These are phyloP conservation scores for Crossocerus cetratus DNA, from an alignment of 2,888 invertebrate genomes.

Conservation along the genomic window DNA sequence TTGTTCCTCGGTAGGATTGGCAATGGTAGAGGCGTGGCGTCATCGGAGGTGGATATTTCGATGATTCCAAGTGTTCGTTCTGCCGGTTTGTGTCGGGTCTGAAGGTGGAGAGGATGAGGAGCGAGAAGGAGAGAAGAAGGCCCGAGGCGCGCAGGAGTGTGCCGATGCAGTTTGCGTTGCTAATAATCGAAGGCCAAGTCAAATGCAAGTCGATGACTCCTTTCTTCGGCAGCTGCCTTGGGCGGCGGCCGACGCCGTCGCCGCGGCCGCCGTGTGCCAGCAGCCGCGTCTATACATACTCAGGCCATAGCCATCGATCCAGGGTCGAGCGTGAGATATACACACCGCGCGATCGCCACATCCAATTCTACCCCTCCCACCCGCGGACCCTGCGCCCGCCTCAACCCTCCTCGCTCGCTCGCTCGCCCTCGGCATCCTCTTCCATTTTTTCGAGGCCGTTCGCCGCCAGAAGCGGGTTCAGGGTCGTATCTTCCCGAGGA, in stretches of 20 bases:
- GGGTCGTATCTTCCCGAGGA: constrained; percentile 38
- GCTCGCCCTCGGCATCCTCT: constrained; percentile 28
- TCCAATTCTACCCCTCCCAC: no score
- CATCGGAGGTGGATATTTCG: no score
- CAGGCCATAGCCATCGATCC: constrained; percentile 35
- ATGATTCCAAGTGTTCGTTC: no score
- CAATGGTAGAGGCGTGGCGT: no score
- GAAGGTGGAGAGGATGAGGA: no score
- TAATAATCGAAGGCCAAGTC: constrained; percentile 69
- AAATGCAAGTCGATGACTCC: constrained; percentile 67
- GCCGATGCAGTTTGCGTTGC: constrained; percentile 48
- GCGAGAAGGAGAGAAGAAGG: no score
- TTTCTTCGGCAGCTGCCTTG: constrained; percentile 40
- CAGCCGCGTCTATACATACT: not conserved
- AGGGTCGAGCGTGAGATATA: constrained; percentile 50
- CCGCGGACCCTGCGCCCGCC: no score
- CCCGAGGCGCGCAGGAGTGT: constrained; percentile 15
- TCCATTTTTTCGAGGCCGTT: not conserved
- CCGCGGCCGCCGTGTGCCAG: constrained; percentile 20
- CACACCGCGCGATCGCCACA: no score
- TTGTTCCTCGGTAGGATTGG: no score
- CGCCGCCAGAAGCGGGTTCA: constrained; percentile 38
- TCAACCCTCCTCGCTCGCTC: constrained; percentile 8
- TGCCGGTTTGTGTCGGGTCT: no score
- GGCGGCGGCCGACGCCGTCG: constrained; percentile 33